A percentile compares a stretch with the other conserved stretches of the same genome.
Conservation (phyloP, 37 sponge, comb jelly and placozoan genomes). For the Beroe forskalii region DNA sequence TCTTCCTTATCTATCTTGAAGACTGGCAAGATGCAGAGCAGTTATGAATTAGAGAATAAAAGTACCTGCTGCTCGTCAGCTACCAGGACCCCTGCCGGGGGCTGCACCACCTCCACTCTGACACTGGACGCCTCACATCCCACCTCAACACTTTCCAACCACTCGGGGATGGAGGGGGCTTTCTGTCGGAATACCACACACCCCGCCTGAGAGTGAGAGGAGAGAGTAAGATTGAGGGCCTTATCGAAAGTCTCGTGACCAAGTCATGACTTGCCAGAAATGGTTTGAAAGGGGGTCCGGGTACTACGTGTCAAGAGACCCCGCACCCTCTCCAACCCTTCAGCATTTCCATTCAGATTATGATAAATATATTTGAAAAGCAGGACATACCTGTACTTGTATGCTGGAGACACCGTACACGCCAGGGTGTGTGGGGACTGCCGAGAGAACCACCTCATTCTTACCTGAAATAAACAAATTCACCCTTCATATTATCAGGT, state of each 20-base stretch:
- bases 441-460: not conserved
- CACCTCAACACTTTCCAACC: not conserved
- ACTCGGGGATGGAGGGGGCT: not conserved
- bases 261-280: no score
- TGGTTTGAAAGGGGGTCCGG: no score
- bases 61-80: conserved; percentile 7
- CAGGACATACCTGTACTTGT: conserved; percentile 11
- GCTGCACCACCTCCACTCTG: not conserved
- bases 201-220: not conserved
- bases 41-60: no score
- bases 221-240: not conserved
- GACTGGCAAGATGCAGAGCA: no score
- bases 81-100: not conserved
- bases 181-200: conserved; percentile 9
- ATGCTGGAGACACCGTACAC: not conserved
- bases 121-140: conserved; percentile 6
- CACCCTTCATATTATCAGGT: no score
- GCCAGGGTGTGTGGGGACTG: not conserved
- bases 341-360: no score
- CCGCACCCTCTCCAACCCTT: no score
- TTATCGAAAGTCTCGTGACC: not conserved
- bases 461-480: not conserved
- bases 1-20: no score
- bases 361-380: no score
- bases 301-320: no score